Base-by-base conservation (phyloP, 2,888 invertebrate species). In the Rhogogaster chlorosoma region DNA sequence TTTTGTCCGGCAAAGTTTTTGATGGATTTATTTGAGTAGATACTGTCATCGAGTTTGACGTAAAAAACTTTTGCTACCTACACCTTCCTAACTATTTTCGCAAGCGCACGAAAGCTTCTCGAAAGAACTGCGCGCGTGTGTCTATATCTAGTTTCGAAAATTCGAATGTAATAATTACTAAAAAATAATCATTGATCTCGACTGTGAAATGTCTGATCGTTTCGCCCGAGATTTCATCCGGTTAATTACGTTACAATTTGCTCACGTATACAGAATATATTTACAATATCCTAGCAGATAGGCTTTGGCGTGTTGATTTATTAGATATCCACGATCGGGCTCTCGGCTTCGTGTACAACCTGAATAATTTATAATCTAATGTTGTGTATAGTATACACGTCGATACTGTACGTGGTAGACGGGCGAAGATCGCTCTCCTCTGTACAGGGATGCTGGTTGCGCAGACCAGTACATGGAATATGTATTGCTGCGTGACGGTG, bases 261-360 rank as follows among this genome's bases (percentile, higher is more conserved):
- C 32, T 32, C 67, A 18, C 67, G 32, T 67, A 26, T 32, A 32
- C 32, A 26, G 9, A 67, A 67, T 67, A 67, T 67, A 67, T 32
- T 32, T 32, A 32, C 32, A 67, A 32, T 67, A 32, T 32, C 12
- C 18, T 15, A 38, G 22, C 73, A 73, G 73, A 73, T 26, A 73
- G 73, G 73, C 42, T 38, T 73, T 73, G 42, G 22, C 73, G 73
- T 42, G 42, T 73, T 73, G 42, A 73, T 73, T 73, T 73, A 73
- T 73, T 73, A 73, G 73, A 73, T 73, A 73, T 73, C 73, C 42
- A 73, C 42, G 73, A 26, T 73, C 73, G 73, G 73, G 38, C 42
- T 42, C 26, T 42, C 73, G 22, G 73, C 73, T 73, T 29, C n/a
- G 42, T 45, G 45, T 42, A 73, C 42, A 38, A 73, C 12, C 73